Conservation (phyloP, 2,113 vertebrate genomes). For the Nipponia nippon region DNA sequence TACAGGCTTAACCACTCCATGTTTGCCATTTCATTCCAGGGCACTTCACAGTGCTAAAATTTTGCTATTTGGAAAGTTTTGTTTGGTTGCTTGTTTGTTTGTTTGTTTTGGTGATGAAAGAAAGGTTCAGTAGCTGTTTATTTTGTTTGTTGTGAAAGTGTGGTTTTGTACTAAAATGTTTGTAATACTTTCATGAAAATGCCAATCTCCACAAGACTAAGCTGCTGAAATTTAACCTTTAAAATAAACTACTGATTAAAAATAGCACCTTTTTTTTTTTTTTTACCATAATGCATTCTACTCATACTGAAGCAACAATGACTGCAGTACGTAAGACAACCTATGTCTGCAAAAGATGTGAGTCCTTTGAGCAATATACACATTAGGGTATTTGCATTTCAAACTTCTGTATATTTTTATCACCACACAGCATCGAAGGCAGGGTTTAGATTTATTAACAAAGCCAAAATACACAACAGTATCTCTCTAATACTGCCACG, state of each 20-base stretch:
- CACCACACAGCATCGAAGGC: not conserved
- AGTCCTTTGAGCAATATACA: not conserved
- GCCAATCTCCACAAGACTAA: not conserved
- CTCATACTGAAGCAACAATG: not conserved
- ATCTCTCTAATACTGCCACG: not conserved
- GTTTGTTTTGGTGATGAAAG: not conserved
- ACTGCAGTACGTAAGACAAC: not conserved
- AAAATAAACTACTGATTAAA: not conserved
- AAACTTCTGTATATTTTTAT: not conserved
- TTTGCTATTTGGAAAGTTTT: not conserved
- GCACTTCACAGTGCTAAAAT: not conserved
- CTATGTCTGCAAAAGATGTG: not conserved
- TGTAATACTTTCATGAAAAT: not conserved
- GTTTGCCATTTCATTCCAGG: not conserved
- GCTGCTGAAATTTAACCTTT: not conserved
- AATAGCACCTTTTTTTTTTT: not conserved
- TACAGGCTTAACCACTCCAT: not conserved
- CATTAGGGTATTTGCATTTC: not conserved
- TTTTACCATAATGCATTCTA: not conserved
- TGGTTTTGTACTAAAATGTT: not conserved
- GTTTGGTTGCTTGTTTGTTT: not conserved
- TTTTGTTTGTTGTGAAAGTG: not conserved
- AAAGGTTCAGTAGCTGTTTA: not conserved
- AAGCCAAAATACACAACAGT: not conserved
- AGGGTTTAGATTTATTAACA: not conserved